Base-by-base conservation (phyloP, 1,140 invertebrate genomes). In the Neodiprion fabricii region DNA sequence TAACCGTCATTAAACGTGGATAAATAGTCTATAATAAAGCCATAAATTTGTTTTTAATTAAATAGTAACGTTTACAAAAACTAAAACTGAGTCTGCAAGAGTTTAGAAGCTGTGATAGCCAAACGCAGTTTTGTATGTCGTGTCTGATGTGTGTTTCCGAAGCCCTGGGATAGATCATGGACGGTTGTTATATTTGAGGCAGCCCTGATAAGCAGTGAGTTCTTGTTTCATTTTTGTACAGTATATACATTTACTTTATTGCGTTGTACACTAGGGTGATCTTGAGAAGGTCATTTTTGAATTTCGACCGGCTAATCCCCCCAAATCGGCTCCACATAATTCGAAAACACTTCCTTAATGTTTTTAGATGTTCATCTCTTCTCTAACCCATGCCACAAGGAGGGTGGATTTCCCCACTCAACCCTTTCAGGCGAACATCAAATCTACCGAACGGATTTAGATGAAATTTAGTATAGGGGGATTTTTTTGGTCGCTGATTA, bases 131-230 rank as follows among this genome's bases (percentile, higher is more conserved):
- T 81, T 80, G 74, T 81, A 81, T 83, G 79, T 82, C 79, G 80
- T 83, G 81, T 83, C 79, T 81, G 82, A 83, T 84, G 82, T 83
- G 81, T 84, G 83, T 84, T 81, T 84, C 79, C 81, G 68, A 83
- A 83, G 82, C 82, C 80, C 80, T 83, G 81, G 67, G 81, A 82
- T 82, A 74, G 78, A 74, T 81, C 78, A 80, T 76, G 82, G 80
- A 83, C 77, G 28, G 72, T 81, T 81, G 76, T 79, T 82, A 70
- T 74, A 17, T 78, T 77, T 74, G 75, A 83, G 79, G 83, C 81
- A 80, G 80, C 75, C 76, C 74, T 78, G 74, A 81, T 75, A 76
- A 82, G 75, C 81, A 81, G 82, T 83, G 81, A 83, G 82, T 82
- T 69, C 76, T 81, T 77, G 76, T 75, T 74, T 78, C 79, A 75